A percentile compares a stretch with the other conserved stretches of the same genome.
These are phyloP conservation scores for Melitaea athalia DNA, from an alignment of 2,888 invertebrate species.

Conservation along the genomic window DNA sequence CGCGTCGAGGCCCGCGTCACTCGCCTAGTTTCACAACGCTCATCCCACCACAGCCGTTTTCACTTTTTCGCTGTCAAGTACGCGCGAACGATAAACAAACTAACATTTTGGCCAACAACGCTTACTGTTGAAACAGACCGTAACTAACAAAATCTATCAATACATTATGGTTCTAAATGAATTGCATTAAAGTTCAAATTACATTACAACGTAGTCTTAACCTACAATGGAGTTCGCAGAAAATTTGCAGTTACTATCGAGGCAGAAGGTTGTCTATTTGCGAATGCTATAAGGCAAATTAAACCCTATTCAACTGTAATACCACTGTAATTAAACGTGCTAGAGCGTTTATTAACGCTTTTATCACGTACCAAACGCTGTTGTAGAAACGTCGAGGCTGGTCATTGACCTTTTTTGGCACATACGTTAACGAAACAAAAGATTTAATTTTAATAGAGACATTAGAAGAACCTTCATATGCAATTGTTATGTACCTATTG, in stretches of 20 bases:
- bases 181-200: conserved; percentile 59
- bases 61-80: conserved; percentile 83
- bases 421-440: conserved; percentile 79
- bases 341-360: conserved; percentile 46
- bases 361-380: conserved; percentile 56
- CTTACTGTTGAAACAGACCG: conserved; percentile 52
- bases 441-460: conserved; percentile 69
- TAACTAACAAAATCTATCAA: conserved; percentile 48
- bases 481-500: conserved; percentile 41
- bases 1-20: conserved; percentile 52
- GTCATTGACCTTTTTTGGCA: conserved; percentile 81
- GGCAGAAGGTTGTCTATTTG: conserved; percentile 62
- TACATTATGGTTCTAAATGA: conserved; percentile 52
- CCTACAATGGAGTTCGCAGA: conserved; percentile 55
- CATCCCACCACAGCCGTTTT: conserved; percentile 76
- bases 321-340: conserved; percentile 52
- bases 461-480: conserved; percentile 72
- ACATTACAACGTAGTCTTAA: conserved; percentile 48
- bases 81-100: conserved; percentile 81
- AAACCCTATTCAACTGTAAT: conserved; percentile 57
- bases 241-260: conserved; percentile 55
- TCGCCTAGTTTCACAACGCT: conserved; percentile 75
- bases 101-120: conserved; percentile 79
- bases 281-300: conserved; percentile 49
- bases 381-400: conserved; percentile 81